Base-by-base conservation (phyloP, 2,888 invertebrate genomes). In the Ochropleura plecta region DNA sequence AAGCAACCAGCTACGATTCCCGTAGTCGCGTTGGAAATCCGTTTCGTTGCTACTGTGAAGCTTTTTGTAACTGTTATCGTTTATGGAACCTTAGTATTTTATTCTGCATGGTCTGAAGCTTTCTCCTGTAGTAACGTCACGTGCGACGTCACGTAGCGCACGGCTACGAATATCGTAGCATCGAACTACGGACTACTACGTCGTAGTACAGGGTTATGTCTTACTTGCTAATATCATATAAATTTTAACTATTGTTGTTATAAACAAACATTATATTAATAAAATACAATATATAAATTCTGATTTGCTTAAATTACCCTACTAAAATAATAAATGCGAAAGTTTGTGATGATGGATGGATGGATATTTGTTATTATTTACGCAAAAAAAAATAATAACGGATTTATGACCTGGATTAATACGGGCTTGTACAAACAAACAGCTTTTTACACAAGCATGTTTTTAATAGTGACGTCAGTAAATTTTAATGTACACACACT, bases 61-160 rank as follows among this genome's bases (percentile, higher is more conserved):
- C 55, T 67, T 67, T 66, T 12, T 9, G 3, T 12, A 42, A 14
- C 48, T 1, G 14, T 63, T 18, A 0, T 10, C 16, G 3, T 18
- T 77, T 51, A 81, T 81, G 82, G 18, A 5, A 40, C 44, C 83
- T 77, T 77, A 70, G 80, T 83, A 59, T 16, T 46, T 44, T 68
- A 68, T 74, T 79, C 80, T 67, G 48, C 67, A 42, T 57, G 30
- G 48, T 18, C 40, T 67, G 53, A 73, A 74, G 51, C 64, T 57
- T 53, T 68, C 44, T 53, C 16, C 42, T 79, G n/a, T 49, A 14
- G n/a, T 59, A 78, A 79, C 57, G 57, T 68, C 18, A 74, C 12
- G 30, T 18, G 4, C 14, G 42, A 79, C 74, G 63, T 67, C 55
- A 73, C 55, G 51, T 79, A 73, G 57, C 63, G 57, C 40, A 40